These are phyloP conservation scores for Streptopelia turtur DNA, from an alignment of 2,797 vertebrate species.

Conservation along the genomic window DNA sequence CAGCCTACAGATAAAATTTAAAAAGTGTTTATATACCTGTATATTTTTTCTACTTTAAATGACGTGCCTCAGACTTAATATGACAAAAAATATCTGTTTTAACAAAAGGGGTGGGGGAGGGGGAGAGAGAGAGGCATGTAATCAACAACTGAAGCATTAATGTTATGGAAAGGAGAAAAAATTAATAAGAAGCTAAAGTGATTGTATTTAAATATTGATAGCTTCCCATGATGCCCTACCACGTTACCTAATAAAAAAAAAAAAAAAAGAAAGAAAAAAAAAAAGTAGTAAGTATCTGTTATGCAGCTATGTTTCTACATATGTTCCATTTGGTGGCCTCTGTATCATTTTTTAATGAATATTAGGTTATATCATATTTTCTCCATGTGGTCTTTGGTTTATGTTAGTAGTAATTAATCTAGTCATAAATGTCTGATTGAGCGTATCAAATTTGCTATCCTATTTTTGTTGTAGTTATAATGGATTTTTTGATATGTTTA, in stretches of 20 bases:
- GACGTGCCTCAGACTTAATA: not conserved
- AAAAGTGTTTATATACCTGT: not conserved
- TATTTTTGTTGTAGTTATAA: slow-evolving; percentile 21
- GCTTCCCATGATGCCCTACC: not conserved
- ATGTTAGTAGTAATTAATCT: slow-evolving; percentile 45
- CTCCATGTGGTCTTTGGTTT: slow-evolving; percentile 38
- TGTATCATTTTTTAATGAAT: slow-evolving; percentile 11
- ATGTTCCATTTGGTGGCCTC: slow-evolving; percentile 10
- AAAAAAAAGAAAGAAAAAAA: not conserved
- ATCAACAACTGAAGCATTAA: not conserved
- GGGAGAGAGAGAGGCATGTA: fast-evolving
- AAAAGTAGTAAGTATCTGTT: not conserved
- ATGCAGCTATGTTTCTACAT: not conserved
- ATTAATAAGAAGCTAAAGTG: not conserved
- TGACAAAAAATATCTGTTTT: not conserved
- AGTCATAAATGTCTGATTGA: slow-evolving; percentile 15
- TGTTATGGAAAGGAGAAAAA: not conserved
- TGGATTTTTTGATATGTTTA: slow-evolving; percentile 1
- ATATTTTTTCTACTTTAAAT: not conserved
- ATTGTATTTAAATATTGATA: not conserved
- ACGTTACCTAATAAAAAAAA: not conserved
- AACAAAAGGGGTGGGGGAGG: not conserved
- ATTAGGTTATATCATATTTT: slow-evolving; percentile 32
- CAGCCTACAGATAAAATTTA: not conserved
- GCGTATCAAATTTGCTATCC: slow-evolving; percentile 30